Conservation (phyloP, 2,113 vertebrate genomes). For the Tenebrosternarchus preto region DNA sequence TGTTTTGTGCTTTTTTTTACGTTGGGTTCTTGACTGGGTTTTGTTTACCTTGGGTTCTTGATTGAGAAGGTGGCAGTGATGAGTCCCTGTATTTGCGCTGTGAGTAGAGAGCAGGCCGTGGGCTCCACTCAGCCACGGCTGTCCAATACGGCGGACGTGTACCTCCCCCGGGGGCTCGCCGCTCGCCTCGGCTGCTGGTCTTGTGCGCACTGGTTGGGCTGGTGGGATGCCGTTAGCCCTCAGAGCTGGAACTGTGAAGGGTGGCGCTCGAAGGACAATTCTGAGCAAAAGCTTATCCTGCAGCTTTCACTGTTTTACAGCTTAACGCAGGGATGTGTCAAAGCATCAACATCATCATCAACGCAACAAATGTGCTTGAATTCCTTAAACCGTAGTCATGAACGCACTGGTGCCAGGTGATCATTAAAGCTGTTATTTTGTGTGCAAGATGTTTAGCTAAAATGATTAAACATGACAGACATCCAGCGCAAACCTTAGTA, state of each 20-base stretch:
- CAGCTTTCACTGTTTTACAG: no score
- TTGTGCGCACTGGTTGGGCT: no score
- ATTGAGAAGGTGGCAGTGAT: conserved; percentile 59
- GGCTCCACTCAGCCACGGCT: conserved; percentile 4
- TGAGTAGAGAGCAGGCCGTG: conserved; percentile 62
- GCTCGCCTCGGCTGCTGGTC: background rate
- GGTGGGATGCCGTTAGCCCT: no score
- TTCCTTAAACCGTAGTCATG: background rate
- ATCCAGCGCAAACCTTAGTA: background rate
- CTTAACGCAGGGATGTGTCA: no score
- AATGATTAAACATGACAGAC: background rate
- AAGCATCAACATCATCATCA: no score
- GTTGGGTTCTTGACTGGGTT: no score
- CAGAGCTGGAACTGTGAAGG: no score
- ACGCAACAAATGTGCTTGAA: no score
- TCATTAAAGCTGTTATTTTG: no score
- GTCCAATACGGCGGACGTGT: background rate
- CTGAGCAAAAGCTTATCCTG: no score
- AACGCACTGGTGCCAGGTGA: background rate
- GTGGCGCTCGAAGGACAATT: no score
- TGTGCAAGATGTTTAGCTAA: background rate
- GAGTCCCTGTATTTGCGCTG: conserved; percentile 63
- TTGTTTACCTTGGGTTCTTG: conserved; percentile 59
- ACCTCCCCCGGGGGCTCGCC: background rate
- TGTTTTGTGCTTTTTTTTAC: conserved; percentile 44